phyloP scores from a whole-genome alignment of 1,140 invertebrate genomes.

The Coptotermes formosanus region DNA sequence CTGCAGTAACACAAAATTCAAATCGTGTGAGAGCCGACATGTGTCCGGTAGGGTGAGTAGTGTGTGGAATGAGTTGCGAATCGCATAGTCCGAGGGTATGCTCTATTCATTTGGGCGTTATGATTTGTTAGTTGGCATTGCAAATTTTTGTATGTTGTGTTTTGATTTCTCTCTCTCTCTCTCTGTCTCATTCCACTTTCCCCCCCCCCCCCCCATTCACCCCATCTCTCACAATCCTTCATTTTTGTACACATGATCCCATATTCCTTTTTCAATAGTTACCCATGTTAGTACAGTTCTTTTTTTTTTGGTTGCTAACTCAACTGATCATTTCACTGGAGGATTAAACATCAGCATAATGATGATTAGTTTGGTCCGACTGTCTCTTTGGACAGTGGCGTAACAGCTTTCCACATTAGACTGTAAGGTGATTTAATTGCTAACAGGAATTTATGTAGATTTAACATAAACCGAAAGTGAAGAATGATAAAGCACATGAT shows the following conservation, averaged over 20 bases:
- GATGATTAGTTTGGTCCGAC: neutral
- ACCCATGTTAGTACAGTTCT: neutral
- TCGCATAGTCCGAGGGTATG: neutral
- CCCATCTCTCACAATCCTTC: neutral
- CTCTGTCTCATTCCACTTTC: neutral
- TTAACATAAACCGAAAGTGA: neutral
- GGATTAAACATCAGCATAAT: constrained; percentile 8
- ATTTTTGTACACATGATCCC: neutral
- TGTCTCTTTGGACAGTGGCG: neutral
- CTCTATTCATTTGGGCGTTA: neutral
- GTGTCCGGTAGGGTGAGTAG: neutral
- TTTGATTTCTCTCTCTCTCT: neutral
- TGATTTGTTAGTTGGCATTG: constrained; percentile 18
- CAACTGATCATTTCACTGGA: neutral
- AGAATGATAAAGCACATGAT: neutral
- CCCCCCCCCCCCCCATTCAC: neutral
- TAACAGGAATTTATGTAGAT: neutral
- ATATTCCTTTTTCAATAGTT: neutral
- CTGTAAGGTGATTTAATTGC: neutral
- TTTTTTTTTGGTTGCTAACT: neutral
- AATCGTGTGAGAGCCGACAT: constrained; percentile 8
- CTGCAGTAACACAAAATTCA: constrained; percentile 18
- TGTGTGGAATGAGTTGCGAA: neutral
- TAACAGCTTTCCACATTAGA: neutral
- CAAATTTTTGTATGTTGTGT: constrained; percentile 17